These are phyloP conservation scores for Callaeas wilsoni DNA, from an alignment of 2,113 vertebrate genomes.

Conservation along the genomic window DNA sequence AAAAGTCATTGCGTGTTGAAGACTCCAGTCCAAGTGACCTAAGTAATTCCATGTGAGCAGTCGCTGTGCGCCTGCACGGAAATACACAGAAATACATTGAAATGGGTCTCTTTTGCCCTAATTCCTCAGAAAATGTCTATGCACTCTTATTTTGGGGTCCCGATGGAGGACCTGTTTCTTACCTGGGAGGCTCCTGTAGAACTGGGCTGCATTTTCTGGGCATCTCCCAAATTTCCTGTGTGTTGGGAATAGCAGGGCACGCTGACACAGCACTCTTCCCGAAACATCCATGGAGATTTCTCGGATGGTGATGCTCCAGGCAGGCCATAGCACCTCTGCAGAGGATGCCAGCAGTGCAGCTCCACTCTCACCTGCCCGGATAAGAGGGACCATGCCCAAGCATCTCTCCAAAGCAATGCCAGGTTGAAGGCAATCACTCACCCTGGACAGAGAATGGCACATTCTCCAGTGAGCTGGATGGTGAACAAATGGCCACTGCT, in stretches of 20 bases:
- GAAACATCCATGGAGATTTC: accelerated
- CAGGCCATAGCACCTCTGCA: neutral
- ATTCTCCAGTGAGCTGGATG: accelerated
- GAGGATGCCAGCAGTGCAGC: neutral
- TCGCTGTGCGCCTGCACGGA: accelerated
- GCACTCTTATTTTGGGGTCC: neutral
- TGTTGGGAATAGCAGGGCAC: accelerated
- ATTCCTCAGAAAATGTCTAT: neutral
- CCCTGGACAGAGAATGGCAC: accelerated
- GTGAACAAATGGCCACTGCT: neutral
- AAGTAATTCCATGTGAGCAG: neutral
- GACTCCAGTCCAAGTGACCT: slow-evolving; percentile 63
- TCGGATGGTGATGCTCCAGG: neutral
- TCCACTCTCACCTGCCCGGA: neutral
- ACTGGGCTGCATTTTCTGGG: neutral
- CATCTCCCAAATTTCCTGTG: accelerated
- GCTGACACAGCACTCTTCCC: neutral
- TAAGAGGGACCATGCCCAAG: too few species aligned
- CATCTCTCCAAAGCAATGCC: accelerated
- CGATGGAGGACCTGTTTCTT: accelerated
- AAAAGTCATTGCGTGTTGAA: slow-evolving; percentile 64
- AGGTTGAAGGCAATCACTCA: accelerated
- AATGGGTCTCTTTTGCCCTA: accelerated
- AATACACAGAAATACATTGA: neutral
- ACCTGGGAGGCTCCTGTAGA: neutral